phyloP scores from a whole-genome alignment of 2,888 invertebrate species.

The Nipponacmea schrenckii region DNA sequence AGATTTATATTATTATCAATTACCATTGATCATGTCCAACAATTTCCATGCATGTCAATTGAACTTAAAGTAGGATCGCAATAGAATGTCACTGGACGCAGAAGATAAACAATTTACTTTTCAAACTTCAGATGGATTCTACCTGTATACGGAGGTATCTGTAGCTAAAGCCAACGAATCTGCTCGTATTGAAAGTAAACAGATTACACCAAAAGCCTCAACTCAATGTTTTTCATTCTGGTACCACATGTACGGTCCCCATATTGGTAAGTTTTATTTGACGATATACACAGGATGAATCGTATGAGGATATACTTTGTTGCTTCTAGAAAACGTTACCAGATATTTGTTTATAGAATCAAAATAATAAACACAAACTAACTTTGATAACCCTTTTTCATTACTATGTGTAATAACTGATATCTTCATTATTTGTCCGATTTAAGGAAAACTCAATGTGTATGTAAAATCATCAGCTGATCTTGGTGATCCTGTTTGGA shows the following conservation, averaged over 20 bases:
- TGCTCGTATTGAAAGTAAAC: conserved; percentile 63
- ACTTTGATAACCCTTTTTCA: too few species aligned
- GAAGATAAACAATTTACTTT: neutral
- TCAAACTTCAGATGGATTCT: conserved; percentile 35
- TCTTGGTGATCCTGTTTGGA: conserved; percentile 42
- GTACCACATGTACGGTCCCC: conserved; percentile 58
- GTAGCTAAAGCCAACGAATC: conserved; percentile 72
- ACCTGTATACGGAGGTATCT: conserved; percentile 64
- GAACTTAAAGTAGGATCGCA: too few species aligned
- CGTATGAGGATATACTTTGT: too few species aligned
- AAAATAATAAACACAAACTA: too few species aligned
- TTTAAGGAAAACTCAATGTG: conserved; percentile 34
- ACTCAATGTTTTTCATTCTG: conserved; percentile 43
- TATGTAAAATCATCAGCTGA: conserved; percentile 38
- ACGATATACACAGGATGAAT: too few species aligned
- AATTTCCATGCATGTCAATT: too few species aligned
- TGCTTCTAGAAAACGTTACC: too few species aligned
- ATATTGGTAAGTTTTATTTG: conserved; percentile 32
- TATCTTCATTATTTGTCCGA: too few species aligned
- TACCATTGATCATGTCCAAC: neutral
- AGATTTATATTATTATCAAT: conserved; percentile 23
- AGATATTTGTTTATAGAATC: too few species aligned
- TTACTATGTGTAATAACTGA: too few species aligned
- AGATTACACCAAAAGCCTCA: conserved; percentile 25
- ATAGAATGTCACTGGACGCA: neutral